Conservation (phyloP, 2,888 invertebrate genomes). For the Rhodophaea formosa region DNA sequence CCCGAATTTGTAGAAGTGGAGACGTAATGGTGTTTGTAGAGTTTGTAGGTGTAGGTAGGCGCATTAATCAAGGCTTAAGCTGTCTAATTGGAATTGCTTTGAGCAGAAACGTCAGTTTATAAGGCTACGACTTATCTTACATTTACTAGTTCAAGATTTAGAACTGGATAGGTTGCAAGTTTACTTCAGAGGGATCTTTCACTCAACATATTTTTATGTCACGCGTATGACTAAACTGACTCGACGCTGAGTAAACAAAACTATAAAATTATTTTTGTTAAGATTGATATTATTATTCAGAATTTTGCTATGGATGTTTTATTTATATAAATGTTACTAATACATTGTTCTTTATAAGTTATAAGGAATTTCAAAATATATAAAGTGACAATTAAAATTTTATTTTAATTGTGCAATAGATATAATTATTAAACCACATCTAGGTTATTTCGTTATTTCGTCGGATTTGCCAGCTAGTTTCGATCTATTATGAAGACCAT, state of each 20-base stretch:
- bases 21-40: background rate
- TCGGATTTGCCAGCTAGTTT: too few species aligned
- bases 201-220: background rate
- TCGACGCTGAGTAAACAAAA: background rate
- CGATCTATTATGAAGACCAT: too few species aligned
- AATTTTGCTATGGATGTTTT: too few species aligned
- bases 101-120: background rate
- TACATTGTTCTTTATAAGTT: too few species aligned
- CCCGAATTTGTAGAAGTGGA: background rate
- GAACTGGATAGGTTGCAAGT: background rate
- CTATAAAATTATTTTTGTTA: slow-evolving; percentile 1
- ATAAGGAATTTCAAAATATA: too few species aligned
- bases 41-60: background rate
- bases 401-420: too few species aligned
- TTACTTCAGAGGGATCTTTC: background rate
- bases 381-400: too few species aligned
- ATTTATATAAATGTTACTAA: too few species aligned
- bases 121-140: background rate
- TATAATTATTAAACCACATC: too few species aligned
- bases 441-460: too few species aligned
- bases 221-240: background rate
- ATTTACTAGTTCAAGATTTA: background rate
- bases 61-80: background rate
- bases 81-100: background rate
- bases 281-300: too few species aligned